Percentiles rank a stretch among this genome's conserved stretches.
phyloP scores from a whole-genome alignment of 2,797 vertebrate genomes.

The Propithecus deckenii region DNA sequence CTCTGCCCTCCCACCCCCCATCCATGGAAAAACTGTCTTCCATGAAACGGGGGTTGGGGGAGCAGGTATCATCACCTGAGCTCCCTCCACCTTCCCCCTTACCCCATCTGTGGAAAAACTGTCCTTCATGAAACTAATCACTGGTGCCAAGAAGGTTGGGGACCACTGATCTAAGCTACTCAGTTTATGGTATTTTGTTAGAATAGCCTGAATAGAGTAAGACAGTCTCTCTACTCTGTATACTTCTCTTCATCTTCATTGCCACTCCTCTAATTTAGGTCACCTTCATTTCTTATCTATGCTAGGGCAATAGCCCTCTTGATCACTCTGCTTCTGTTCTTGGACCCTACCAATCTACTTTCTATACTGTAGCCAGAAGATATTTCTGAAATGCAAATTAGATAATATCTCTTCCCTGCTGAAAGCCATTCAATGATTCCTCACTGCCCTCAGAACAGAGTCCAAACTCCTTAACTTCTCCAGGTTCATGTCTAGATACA shows the following conservation, averaged over 20 bases:
- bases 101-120: too few species aligned
- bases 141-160: too few species aligned
- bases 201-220: neutral
- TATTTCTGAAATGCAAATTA: conserved; percentile 30
- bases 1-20: too few species aligned
- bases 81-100: too few species aligned
- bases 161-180: neutral
- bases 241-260: neutral
- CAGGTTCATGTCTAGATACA: neutral
- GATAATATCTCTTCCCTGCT: neutral
- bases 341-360: neutral
- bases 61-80: too few species aligned
- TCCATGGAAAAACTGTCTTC: too few species aligned
- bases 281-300: neutral
- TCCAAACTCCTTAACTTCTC: neutral
- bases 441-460: neutral
- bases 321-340: neutral
- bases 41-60: too few species aligned
- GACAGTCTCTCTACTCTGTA: neutral
- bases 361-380: neutral
- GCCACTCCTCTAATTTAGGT: neutral
- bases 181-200: neutral
- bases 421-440: neutral
- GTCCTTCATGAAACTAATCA: too few species aligned
- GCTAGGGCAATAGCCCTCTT: neutral